phyloP scores from a whole-genome alignment of 2,888 invertebrate genomes.

The Drosophila yooni region DNA sequence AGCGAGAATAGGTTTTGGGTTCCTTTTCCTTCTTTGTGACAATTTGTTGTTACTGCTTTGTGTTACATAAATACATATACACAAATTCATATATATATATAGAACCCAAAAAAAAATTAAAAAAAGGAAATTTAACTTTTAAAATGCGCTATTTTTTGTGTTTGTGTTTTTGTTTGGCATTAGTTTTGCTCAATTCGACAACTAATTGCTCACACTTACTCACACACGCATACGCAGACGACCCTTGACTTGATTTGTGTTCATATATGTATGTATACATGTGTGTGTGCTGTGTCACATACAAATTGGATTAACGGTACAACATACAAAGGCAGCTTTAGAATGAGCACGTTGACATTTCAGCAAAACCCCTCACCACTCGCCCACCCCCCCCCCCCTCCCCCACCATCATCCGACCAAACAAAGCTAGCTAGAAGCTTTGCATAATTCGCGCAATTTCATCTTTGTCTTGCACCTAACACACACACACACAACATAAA shows the following conservation, averaged over 20 bases:
- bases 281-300: constrained; percentile 23
- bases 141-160: constrained; percentile 28
- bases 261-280: constrained; percentile 1
- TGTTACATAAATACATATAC: constrained; percentile 59
- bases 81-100: constrained; percentile 22
- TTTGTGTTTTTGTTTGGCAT: constrained; percentile 40
- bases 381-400: neutral
- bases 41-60: constrained; percentile 37
- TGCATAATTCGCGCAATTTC: constrained; percentile 64
- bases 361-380: neutral
- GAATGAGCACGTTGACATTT: constrained; percentile 39
- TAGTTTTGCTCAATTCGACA: constrained; percentile 78
- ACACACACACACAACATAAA: constrained; percentile 1
- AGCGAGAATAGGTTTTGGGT: constrained; percentile 39
- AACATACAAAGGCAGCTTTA: constrained; percentile 39
- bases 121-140: constrained; percentile 23
- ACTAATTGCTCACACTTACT: constrained; percentile 65
- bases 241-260: constrained; percentile 47
- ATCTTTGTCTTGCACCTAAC: constrained; percentile 31
- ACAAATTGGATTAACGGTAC: constrained; percentile 70
- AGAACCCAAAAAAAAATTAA: constrained; percentile 18
- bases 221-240: constrained; percentile 25
- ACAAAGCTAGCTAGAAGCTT: constrained; percentile 27
- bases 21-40: constrained; percentile 35
- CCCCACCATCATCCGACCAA: no score